These are phyloP conservation scores for Parnassius glacialis DNA, from an alignment of 2,888 invertebrate genomes.

Conservation along the genomic window DNA sequence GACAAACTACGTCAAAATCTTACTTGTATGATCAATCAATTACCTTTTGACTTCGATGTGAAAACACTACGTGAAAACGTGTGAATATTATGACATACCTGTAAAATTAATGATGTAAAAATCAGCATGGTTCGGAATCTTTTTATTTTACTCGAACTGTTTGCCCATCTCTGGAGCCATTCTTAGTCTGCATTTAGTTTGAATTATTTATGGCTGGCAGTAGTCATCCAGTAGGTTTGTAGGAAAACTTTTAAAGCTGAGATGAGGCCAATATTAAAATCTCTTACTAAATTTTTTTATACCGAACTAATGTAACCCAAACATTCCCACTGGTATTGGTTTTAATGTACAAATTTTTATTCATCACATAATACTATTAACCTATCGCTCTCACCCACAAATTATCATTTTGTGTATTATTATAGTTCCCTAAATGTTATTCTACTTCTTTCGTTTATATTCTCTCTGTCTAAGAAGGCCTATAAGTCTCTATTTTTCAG, in stretches of 20 bases:
- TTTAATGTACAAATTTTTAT: constrained; percentile 43
- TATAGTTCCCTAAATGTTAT: background rate
- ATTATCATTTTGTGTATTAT: background rate
- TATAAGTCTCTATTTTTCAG: no score
- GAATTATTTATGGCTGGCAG: constrained; percentile 30
- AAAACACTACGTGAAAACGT: no score
- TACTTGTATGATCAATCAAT: no score
- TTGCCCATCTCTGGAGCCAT: no score
- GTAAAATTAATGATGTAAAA: no score
- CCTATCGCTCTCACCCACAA: constrained; percentile 30
- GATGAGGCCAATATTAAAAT: constrained; percentile 59
- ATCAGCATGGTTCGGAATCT: no score
- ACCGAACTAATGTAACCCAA: constrained; percentile 39
- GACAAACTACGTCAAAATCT: no score
- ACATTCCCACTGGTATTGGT: constrained; percentile 73
- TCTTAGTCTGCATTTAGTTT: background rate
- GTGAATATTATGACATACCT: no score
- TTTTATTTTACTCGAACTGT: no score
- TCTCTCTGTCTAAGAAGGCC: background rate
- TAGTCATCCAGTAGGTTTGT: constrained; percentile 73
- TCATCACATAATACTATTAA: constrained; percentile 11
- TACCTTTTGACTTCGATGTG: no score
- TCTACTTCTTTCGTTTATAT: background rate
- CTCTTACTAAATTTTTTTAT: constrained; percentile 30
- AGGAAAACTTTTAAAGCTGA: constrained; percentile 66